Evolutionary conservation across 2,797 vertebrate species (phyloP).

Genomic region (Todus mexicanus): DNA sequence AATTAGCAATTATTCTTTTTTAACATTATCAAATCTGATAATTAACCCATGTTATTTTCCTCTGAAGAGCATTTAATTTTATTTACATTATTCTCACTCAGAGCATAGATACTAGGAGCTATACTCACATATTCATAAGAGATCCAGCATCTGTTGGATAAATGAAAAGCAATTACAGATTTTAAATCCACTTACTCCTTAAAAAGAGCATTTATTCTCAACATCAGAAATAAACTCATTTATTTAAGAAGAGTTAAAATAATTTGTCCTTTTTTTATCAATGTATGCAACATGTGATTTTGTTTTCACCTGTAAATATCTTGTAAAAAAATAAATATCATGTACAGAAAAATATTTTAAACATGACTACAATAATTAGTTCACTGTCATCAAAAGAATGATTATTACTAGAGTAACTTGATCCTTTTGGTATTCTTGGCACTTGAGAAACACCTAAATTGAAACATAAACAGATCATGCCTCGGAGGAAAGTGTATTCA

Average conservation of each 20-base stretch:
- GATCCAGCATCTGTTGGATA: not conserved
- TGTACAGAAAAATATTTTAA: not conserved
- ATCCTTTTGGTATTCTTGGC: not conserved
- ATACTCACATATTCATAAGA: not conserved
- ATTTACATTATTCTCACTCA: constrained; percentile 15
- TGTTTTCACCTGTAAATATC: not conserved
- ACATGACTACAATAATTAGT: not conserved
- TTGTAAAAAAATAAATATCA: too few species aligned
- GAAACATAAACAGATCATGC: not conserved
- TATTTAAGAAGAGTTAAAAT: not conserved
- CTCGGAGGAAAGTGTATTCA: not conserved
- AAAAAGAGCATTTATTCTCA: constrained; percentile 26
- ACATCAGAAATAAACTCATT: not conserved
- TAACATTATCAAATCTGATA: not conserved
- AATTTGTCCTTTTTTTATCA: not conserved
- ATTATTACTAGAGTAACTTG: not conserved
- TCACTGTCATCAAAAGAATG: not conserved
- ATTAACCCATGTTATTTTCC: not conserved
- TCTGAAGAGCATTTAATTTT: not conserved
- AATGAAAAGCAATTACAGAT: constrained; percentile 20
- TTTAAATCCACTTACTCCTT: constrained; percentile 11
- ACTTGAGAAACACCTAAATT: not conserved
- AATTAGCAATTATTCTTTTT: not conserved
- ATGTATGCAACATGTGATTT: not conserved
- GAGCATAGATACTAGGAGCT: not conserved